Conservation (phyloP, 2,113 vertebrate genomes). For the Aleadryas rufinucha region DNA sequence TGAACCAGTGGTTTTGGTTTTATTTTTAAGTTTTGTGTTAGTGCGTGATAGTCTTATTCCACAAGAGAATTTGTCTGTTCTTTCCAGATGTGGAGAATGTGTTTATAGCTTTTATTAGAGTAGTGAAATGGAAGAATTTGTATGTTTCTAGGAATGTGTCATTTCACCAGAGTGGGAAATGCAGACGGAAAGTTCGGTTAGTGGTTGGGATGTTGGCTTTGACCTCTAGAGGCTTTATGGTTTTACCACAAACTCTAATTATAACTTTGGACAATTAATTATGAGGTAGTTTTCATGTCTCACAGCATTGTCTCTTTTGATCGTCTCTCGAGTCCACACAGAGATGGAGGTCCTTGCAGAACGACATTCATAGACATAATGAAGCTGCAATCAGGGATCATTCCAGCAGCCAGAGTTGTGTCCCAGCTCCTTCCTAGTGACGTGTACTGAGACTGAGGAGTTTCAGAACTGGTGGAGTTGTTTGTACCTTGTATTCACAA, state of each 20-base stretch:
- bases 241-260: background rate
- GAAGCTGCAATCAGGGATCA: background rate
- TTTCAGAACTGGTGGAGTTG: background rate
- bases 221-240: background rate
- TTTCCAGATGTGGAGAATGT: background rate
- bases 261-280: background rate
- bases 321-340: background rate
- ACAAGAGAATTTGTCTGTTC: background rate
- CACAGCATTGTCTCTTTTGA: background rate
- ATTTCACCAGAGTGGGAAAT: background rate
- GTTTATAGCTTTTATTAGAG: background rate
- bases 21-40: background rate
- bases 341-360: background rate
- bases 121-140: background rate
- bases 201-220: background rate
- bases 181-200: background rate
- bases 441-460: fast-evolving
- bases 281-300: background rate
- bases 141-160: background rate
- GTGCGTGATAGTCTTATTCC: background rate
- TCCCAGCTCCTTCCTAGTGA: background rate
- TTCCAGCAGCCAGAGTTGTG: background rate
- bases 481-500: fast-evolving
- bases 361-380: fast-evolving
- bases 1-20: background rate